These are phyloP conservation scores for Karalla daura DNA, from an alignment of 2,797 vertebrate genomes.

Conservation along the genomic window DNA sequence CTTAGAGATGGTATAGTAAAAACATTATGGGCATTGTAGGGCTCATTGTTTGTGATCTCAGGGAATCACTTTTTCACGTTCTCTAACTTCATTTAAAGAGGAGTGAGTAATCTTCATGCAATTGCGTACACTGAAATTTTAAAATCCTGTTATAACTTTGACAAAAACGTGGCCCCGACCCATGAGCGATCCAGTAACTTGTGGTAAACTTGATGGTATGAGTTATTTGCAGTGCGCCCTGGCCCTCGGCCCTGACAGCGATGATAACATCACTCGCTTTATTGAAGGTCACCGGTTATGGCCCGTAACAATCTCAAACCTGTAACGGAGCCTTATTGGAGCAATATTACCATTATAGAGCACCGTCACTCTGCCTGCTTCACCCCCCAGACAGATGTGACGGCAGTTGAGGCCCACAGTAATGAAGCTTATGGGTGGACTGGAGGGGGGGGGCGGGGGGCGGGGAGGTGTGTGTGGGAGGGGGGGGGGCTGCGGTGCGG, in stretches of 20 bases:
- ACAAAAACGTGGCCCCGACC: too few relatives aligned
- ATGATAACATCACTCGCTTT: background rate
- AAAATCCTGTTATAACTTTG: too few relatives aligned
- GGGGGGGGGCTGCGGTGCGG: slow-evolving; percentile 18
- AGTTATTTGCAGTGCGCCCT: too few relatives aligned
- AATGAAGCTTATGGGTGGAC: slow-evolving; percentile 28
- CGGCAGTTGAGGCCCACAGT: slow-evolving; percentile 16
- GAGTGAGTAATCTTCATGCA: too few relatives aligned
- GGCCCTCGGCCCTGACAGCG: background rate
- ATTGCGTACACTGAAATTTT: too few relatives aligned
- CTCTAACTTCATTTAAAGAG: too few relatives aligned
- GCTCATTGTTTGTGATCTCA: too few relatives aligned
- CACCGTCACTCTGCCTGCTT: slow-evolving; percentile 2
- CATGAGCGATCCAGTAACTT: too few relatives aligned
- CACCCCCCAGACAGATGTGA: slow-evolving; percentile 21
- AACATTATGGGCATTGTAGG: background rate
- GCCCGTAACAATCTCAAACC: background rate
- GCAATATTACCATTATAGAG: background rate
- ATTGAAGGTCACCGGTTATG: background rate
- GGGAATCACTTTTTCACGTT: too few relatives aligned
- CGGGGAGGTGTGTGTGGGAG: slow-evolving; percentile 58
- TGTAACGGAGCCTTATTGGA: background rate
- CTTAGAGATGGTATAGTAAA: background rate
- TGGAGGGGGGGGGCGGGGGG: slow-evolving; percentile 22
- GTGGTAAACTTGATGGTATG: too few relatives aligned